Evolutionary conservation across 2,888 invertebrate genomes (phyloP).

Genomic region (Limulus polyphemus): DNA sequence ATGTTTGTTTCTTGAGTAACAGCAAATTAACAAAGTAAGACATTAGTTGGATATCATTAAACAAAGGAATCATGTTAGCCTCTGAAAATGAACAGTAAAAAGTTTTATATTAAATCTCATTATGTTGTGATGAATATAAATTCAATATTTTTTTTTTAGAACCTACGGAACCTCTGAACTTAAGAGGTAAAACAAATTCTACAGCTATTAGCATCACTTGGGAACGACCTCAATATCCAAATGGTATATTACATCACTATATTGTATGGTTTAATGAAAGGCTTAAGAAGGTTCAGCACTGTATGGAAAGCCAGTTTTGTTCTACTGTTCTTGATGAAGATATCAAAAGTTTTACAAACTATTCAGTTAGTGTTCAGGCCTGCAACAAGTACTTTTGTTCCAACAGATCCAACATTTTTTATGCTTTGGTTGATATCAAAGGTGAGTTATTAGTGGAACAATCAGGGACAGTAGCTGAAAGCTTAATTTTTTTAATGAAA

Average conservation of each 20-base stretch:
- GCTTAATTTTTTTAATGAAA: too few species aligned
- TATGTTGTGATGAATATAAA: background rate
- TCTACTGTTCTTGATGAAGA: background rate
- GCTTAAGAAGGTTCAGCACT: background rate
- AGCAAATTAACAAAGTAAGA: too few species aligned
- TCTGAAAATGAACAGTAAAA: too few species aligned
- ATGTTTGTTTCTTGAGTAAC: too few species aligned
- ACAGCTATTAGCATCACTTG: constrained; percentile 5
- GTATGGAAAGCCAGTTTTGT: background rate
- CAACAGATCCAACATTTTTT: background rate
- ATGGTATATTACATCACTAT: constrained; percentile 10
- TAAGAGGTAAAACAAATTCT: background rate
- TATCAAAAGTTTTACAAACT: constrained; percentile 6
- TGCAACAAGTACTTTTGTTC: constrained; percentile 18
- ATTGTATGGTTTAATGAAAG: constrained; percentile 7
- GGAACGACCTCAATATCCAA: constrained; percentile 9
- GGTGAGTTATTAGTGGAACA: constrained; percentile 6
- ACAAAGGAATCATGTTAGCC: too few species aligned
- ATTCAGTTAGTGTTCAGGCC: constrained; percentile 15
- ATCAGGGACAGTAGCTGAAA: too few species aligned
- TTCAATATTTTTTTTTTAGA: constrained; percentile 6
- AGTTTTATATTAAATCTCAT: too few species aligned
- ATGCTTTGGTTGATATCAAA: constrained; percentile 10
- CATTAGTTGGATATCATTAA: too few species aligned
- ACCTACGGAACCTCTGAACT: constrained; percentile 11